Percentiles rank a stretch among this genome's conserved stretches.
These are phyloP conservation scores for Calosoma granatense DNA, from an alignment of 1,140 invertebrate species.

Conservation along the genomic window DNA sequence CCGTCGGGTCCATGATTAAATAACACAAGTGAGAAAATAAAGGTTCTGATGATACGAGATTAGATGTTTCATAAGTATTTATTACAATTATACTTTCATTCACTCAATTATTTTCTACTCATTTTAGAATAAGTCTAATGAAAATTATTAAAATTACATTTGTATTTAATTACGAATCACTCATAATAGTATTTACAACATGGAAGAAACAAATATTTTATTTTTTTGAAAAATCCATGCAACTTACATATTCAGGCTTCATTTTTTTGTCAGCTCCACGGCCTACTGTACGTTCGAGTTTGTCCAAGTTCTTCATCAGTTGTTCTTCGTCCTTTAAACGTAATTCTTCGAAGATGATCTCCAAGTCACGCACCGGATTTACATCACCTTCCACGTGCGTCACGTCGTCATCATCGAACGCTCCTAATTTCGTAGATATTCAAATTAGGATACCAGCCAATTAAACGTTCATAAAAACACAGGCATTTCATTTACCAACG, in stretches of 20 bases:
- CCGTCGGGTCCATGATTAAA: neutral
- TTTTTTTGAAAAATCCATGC: no score
- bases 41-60: no score
- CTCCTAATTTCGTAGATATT: conserved; percentile 48
- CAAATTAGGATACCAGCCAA: neutral
- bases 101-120: neutral
- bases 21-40: neutral
- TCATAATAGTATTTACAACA: no score
- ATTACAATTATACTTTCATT: neutral
- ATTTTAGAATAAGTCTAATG: no score
- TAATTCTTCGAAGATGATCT: conserved; percentile 93
- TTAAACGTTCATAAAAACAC: neutral
- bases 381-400: conserved; percentile 98
- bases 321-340: conserved; percentile 90
- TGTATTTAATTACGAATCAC: no score
- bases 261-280: conserved; percentile 91
- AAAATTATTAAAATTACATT: no score
- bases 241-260: conserved; percentile 88
- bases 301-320: conserved; percentile 68
- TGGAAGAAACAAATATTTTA: no score
- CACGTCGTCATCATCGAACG: conserved; percentile 97
- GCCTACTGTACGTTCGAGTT: conserved; percentile 77
- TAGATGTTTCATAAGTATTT: neutral
- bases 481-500: neutral
- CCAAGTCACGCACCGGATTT: conserved; percentile 91